Evolutionary conservation across 2,888 invertebrate species (phyloP).

Genomic region (Stenchaetothrips biformis): DNA sequence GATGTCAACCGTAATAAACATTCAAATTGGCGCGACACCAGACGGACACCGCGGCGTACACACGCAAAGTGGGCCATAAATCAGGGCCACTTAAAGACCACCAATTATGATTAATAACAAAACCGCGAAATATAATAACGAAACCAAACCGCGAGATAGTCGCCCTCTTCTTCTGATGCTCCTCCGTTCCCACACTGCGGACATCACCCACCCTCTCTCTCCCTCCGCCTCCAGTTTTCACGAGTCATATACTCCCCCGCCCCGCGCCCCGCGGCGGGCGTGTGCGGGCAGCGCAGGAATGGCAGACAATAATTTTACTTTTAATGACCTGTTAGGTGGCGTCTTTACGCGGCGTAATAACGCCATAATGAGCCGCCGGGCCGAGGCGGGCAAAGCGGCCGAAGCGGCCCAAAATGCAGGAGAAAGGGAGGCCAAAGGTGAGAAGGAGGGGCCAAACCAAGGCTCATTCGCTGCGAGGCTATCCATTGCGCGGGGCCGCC

Average conservation of each 20-base stretch:
- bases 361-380: slow-evolving; percentile 1
- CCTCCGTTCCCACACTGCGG: too few species aligned
- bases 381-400: neutral
- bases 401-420: neutral
- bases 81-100: neutral
- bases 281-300: slow-evolving; percentile 4
- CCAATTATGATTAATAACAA: slow-evolving; percentile 24
- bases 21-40: slow-evolving; percentile 2
- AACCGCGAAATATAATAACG: slow-evolving; percentile 1
- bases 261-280: neutral
- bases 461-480: neutral
- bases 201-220: too few species aligned
- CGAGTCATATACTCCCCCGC: slow-evolving; percentile 19
- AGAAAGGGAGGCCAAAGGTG: neutral
- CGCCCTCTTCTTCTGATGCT: too few species aligned
- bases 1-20: slow-evolving; percentile 16
- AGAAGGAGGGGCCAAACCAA: neutral
- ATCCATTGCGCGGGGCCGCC: too few species aligned
- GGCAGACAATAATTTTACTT: slow-evolving; percentile 24
- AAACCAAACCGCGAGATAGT: neutral
- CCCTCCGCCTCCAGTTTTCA: slow-evolving; percentile 10
- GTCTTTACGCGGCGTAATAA: slow-evolving; percentile 18
- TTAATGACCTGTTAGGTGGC: slow-evolving; percentile 24
- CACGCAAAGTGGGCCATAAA: neutral
- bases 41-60: too few species aligned